Percentiles rank a stretch among this genome's conserved stretches.
Conservation (phyloP, 2,113 vertebrate genomes). For the Chaetops frenatus region DNA sequence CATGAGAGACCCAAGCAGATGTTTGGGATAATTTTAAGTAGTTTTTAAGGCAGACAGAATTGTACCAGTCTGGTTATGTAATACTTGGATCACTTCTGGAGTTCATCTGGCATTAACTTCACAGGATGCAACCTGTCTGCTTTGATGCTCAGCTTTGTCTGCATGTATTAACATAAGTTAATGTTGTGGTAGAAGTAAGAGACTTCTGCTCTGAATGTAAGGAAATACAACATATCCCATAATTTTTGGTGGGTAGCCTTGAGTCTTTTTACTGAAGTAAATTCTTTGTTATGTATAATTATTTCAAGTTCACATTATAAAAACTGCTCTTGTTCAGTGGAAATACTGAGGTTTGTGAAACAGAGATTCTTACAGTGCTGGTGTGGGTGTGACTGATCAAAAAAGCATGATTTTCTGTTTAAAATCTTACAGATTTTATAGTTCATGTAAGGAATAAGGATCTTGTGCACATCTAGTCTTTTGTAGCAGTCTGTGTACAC, state of each 20-base stretch:
- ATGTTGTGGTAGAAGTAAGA: background rate
- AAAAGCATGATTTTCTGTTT: background rate
- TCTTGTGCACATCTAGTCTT: background rate
- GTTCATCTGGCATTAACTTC: background rate
- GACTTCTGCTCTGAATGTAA: background rate
- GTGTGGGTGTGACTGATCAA: background rate
- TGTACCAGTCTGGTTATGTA: background rate
- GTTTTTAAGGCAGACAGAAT: background rate
- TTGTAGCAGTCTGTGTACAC: background rate
- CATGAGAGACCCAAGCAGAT: background rate
- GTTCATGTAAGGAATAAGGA: background rate
- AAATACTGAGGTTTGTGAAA: background rate
- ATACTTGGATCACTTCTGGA: background rate
- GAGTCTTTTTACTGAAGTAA: background rate
- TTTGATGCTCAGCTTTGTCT: background rate
- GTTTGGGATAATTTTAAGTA: background rate
- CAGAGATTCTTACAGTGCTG: background rate
- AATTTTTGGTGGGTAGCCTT: background rate
- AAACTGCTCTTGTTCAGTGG: background rate
- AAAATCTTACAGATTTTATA: background rate
- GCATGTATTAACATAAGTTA: background rate
- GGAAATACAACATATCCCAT: background rate
- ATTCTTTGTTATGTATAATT: background rate
- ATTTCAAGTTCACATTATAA: accelerated
- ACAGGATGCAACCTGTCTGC: background rate